Percentiles rank a stretch among this genome's conserved stretches.
Conservation (phyloP, 2,113 vertebrate species). For the Hippoglossus stenolepis region DNA sequence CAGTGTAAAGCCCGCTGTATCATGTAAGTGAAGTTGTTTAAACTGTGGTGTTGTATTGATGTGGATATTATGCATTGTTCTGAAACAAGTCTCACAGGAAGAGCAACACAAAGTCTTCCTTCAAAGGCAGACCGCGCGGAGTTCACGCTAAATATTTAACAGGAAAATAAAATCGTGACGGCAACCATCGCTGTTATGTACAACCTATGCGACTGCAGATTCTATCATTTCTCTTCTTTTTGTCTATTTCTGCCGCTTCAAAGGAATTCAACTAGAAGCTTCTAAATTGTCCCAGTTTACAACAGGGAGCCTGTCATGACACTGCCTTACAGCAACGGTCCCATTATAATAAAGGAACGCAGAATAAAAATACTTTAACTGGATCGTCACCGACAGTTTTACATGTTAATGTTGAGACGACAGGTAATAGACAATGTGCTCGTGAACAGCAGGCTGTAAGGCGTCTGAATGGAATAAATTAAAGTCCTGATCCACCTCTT, state of each 20-base stretch:
- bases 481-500: no score
- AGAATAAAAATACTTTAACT: neutral
- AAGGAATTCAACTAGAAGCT: neutral
- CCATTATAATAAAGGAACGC: neutral
- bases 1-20: neutral
- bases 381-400: neutral
- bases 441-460: neutral
- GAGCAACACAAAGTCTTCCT: neutral
- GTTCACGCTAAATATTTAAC: constrained; percentile 20
- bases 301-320: neutral
- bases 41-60: constrained; percentile 7
- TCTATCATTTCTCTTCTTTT: neutral
- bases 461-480: no score
- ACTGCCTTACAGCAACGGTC: neutral
- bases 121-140: neutral
- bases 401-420: neutral
- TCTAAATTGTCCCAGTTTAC: neutral
- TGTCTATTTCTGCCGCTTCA: constrained; percentile 6
- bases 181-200: neutral
- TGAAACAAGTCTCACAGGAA: constrained; percentile 12
- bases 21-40: neutral
- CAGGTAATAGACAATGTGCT: neutral
- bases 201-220: neutral
- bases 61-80: neutral
- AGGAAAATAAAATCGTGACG: neutral